phyloP scores from a whole-genome alignment of 2,888 invertebrate species.

The Drosophila acutilabella region DNA sequence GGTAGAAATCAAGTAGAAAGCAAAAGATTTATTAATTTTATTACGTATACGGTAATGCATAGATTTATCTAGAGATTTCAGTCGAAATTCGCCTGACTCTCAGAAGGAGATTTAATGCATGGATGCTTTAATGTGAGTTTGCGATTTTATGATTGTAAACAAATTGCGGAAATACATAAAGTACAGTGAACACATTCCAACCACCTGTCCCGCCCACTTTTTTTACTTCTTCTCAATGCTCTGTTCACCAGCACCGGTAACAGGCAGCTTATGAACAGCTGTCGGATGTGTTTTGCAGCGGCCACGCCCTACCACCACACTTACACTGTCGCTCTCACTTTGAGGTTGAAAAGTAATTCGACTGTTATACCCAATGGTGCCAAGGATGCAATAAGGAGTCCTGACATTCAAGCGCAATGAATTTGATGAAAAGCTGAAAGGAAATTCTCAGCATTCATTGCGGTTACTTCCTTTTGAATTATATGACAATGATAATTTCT shows the following conservation, averaged over 20 bases:
- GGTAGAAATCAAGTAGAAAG: no score
- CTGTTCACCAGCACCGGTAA: not conserved
- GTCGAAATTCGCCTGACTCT: conserved; percentile 2
- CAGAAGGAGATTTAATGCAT: conserved; percentile 35
- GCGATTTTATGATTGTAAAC: conserved; percentile 48
- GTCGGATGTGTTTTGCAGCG: conserved; percentile 48
- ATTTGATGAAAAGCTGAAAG: conserved; percentile 13
- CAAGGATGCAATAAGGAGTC: conserved; percentile 12
- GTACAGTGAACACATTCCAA: conserved; percentile 32
- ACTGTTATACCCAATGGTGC: conserved; percentile 38
- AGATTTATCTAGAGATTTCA: conserved; percentile 15
- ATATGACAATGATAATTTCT: not conserved
- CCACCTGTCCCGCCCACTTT: not conserved
- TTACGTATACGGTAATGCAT: conserved; percentile 7
- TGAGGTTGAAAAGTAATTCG: conserved; percentile 38
- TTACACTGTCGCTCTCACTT: not conserved
- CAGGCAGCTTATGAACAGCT: conserved; percentile 49
- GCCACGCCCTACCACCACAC: not conserved
- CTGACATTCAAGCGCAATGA: conserved; percentile 8
- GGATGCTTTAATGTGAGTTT: conserved; percentile 44
- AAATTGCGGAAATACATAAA: conserved; percentile 54
- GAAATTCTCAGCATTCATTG: not conserved
- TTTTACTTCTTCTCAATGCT: not conserved
- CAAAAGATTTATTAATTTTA: conserved; percentile 22
- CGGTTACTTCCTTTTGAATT: conserved; percentile 5